Percentiles rank a stretch among this genome's conserved stretches.
Evolutionary conservation across 2,888 invertebrate genomes (phyloP).

Genomic region (Tanypteryx hageni): DNA sequence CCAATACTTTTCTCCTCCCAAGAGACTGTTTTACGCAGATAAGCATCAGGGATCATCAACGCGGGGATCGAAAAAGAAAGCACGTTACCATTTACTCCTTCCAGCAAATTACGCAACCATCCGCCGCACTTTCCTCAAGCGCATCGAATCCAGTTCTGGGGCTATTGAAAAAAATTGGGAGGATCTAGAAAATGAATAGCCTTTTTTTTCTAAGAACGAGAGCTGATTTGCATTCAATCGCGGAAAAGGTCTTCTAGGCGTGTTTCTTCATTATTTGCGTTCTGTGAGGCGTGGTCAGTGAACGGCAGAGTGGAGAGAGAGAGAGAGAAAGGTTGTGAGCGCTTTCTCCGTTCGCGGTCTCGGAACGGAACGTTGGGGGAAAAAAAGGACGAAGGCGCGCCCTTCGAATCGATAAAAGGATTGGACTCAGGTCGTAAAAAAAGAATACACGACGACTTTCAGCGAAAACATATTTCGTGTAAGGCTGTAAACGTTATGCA

Average conservation of each 20-base stretch:
- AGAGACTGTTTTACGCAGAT: background rate
- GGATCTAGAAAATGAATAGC: background rate
- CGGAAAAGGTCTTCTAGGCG: background rate
- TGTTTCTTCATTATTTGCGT: background rate
- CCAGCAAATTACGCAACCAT: background rate
- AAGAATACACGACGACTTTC: background rate
- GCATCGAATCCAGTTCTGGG: background rate
- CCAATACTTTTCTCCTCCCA: too few relatives aligned
- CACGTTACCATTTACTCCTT: background rate
- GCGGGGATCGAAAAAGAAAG: background rate
- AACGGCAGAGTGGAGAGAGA: constrained; percentile 5
- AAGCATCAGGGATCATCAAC: background rate
- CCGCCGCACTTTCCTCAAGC: background rate
- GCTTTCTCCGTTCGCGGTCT: background rate
- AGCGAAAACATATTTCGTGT: background rate
- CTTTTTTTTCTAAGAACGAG: background rate
- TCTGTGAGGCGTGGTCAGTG: constrained; percentile 3
- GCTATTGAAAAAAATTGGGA: background rate
- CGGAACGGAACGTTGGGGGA: background rate
- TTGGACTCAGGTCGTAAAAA: background rate
- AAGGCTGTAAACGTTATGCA: constrained; percentile 17
- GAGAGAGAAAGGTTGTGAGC: background rate
- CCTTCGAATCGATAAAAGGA: background rate
- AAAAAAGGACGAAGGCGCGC: background rate
- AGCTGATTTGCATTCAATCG: constrained; percentile 12